These are phyloP conservation scores for Sphyrna mokarran DNA, from an alignment of 2,113 vertebrate species.

Conservation along the genomic window DNA sequence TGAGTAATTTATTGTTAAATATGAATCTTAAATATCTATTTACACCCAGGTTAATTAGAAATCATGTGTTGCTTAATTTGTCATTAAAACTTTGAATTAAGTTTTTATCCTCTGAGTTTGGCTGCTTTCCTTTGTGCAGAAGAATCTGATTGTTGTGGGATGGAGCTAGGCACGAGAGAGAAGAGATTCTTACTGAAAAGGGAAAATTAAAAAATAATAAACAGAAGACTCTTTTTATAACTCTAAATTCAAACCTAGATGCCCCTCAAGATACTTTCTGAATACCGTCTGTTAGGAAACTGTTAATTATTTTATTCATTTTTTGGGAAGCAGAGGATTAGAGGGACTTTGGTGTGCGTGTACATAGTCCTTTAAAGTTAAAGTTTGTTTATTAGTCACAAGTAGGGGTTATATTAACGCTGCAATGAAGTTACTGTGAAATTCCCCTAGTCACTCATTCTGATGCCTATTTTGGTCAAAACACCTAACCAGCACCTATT, in stretches of 20 bases:
- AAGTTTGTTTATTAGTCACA: too few species aligned
- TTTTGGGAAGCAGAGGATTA: too few species aligned
- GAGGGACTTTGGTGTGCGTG: too few species aligned
- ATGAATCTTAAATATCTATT: constrained; percentile 2
- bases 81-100: constrained; percentile 1
- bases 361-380: too few species aligned
- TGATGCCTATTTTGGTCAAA: too few species aligned
- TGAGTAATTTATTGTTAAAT: neutral
- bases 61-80: neutral
- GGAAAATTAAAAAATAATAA: neutral
- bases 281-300: neutral
- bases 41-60: neutral
- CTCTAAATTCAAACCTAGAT: neutral
- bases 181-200: neutral
- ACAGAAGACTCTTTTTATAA: neutral
- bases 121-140: neutral
- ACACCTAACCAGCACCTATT: too few species aligned
- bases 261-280: neutral
- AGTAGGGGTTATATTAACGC: too few species aligned
- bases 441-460: too few species aligned
- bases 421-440: too few species aligned
- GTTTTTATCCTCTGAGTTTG: neutral
- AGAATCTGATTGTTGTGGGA: neutral
- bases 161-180: neutral
- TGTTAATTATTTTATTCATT: neutral